Conservation (phyloP, 2,888 invertebrate species). For the Chaetogeoica ovagalla region DNA sequence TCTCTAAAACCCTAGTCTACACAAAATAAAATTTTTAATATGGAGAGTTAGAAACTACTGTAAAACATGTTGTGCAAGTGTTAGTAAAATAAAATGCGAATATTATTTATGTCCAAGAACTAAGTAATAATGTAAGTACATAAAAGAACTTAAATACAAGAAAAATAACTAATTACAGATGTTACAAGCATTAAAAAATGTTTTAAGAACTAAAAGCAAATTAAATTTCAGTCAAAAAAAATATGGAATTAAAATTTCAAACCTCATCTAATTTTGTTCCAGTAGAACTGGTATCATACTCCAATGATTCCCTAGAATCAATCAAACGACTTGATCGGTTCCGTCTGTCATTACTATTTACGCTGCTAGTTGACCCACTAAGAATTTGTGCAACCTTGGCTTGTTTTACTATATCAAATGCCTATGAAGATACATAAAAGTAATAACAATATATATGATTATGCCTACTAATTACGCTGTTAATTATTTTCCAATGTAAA, state of each 20-base stretch:
- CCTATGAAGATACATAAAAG: conserved; percentile 63
- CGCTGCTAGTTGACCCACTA: conserved; percentile 57
- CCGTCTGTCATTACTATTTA: conserved; percentile 55
- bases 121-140: conserved; percentile 10
- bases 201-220: conserved; percentile 55
- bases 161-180: conserved; percentile 17
- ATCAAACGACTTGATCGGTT: conserved; percentile 61
- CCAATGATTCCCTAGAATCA: conserved; percentile 73
- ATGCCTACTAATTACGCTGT: neutral
- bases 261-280: conserved; percentile 68
- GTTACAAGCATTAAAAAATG: conserved; percentile 48
- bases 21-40: conserved; percentile 6
- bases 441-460: no score
- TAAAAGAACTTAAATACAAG: conserved; percentile 10
- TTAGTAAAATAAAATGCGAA: conserved; percentile 1
- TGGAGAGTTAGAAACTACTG: neutral
- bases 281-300: conserved; percentile 66
- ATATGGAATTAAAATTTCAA: conserved; percentile 61
- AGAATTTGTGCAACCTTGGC: conserved; percentile 78
- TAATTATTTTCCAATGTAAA: neutral
- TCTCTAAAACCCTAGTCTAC: conserved; percentile 26
- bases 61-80: conserved; percentile 19
- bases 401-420: conserved; percentile 90
- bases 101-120: neutral
- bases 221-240: conserved; percentile 55